Percentiles rank a stretch among this genome's conserved stretches.
These are phyloP conservation scores for Propithecus coquereli DNA, from an alignment of 2,113 vertebrate genomes.

Conservation along the genomic window DNA sequence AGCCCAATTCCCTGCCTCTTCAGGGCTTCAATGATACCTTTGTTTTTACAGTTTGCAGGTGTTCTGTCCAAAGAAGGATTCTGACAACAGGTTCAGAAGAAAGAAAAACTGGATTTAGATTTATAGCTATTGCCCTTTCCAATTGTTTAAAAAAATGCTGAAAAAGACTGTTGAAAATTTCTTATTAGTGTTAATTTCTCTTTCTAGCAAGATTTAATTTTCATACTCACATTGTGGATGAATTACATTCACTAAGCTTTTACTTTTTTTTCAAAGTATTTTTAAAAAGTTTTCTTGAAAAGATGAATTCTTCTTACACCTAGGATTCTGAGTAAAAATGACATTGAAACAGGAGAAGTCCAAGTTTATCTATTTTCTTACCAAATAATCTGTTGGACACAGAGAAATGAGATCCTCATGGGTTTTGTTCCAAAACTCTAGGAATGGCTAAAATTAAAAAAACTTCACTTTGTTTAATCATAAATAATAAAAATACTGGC, in stretches of 20 bases:
- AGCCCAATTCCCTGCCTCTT: background rate
- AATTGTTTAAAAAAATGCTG: background rate
- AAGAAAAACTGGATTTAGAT: background rate
- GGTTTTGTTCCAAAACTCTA: background rate
- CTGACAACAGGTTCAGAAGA: background rate
- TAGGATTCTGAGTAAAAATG: constrained; percentile 16
- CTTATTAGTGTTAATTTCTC: fast-evolving
- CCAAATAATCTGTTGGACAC: background rate
- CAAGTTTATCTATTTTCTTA: background rate
- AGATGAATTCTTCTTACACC: background rate
- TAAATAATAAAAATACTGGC: background rate
- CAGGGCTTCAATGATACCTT: background rate
- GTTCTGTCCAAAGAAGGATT: background rate
- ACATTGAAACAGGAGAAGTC: background rate
- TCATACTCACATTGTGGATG: background rate
- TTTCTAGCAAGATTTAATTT: constrained; percentile 17
- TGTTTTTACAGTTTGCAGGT: fast-evolving
- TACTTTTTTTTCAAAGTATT: background rate
- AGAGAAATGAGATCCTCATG: background rate
- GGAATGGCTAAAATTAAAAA: background rate
- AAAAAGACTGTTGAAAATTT: background rate
- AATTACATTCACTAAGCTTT: background rate
- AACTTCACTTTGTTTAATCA: constrained; percentile 12
- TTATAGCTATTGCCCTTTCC: background rate
- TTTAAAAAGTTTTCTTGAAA: constrained; percentile 6